phyloP scores from a whole-genome alignment of 2,797 vertebrate species.

The Eupleurogrammus muticus region DNA sequence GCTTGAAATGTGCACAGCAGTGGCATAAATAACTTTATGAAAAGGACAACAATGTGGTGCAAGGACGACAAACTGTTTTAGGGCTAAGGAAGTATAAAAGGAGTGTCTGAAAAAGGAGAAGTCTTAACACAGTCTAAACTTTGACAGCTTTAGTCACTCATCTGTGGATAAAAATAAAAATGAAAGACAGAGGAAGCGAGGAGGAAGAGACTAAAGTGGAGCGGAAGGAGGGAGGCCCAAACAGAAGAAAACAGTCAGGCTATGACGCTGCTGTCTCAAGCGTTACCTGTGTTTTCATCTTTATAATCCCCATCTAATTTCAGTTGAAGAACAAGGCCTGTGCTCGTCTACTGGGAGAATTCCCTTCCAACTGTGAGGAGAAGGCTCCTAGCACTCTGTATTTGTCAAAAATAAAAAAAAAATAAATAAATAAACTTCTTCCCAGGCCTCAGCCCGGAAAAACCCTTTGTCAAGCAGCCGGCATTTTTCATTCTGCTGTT shows the following conservation, averaged over 20 bases:
- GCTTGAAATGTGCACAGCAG: slow-evolving; percentile 19
- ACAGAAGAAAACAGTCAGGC: slow-evolving; percentile 31
- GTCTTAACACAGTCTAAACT: slow-evolving; percentile 39
- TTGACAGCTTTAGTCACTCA: slow-evolving; percentile 56
- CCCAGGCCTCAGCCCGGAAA: slow-evolving; percentile 61
- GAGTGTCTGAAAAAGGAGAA: slow-evolving; percentile 43
- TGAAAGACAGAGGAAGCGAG: slow-evolving; percentile 42
- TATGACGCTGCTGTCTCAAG: slow-evolving; percentile 28
- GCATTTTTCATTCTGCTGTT: slow-evolving; percentile 74
- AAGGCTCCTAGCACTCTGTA: slow-evolving; percentile 58
- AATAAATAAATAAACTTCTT: slow-evolving; percentile 60
- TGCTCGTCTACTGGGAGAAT: slow-evolving; percentile 49
- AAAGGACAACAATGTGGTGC: slow-evolving; percentile 6
- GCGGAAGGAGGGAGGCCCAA: slow-evolving; percentile 30
- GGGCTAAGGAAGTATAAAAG: slow-evolving; percentile 13
- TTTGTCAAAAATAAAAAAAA: slow-evolving; percentile 63
- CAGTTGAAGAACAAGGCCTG: slow-evolving; percentile 42
- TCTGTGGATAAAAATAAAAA: slow-evolving; percentile 50
- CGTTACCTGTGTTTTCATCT: slow-evolving; percentile 57
- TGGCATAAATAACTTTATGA: slow-evolving; percentile 18
- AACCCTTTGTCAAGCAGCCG: slow-evolving; percentile 69
- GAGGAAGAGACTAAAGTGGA: slow-evolving; percentile 17
- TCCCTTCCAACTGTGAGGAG: slow-evolving; percentile 56
- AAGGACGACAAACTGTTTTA: slow-evolving; percentile 15
- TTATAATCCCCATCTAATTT: slow-evolving; percentile 50